Base-by-base conservation (phyloP, 2,888 invertebrate species). In the Ceratothoa steindachneri region DNA sequence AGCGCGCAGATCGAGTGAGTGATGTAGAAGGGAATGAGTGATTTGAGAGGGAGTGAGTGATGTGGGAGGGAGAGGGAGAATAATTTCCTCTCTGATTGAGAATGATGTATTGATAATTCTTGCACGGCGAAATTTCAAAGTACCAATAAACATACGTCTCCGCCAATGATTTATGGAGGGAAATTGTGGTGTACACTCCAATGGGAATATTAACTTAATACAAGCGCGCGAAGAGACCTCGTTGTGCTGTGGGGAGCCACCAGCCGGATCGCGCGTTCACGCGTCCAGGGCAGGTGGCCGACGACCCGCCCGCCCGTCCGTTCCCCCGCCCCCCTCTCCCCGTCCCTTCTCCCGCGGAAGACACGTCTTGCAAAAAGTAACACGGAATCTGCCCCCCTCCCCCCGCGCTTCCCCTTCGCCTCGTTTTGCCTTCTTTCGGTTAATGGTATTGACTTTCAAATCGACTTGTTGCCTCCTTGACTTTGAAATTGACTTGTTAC, bases 121-220 rank as follows among this genome's bases (percentile, higher is more conserved):
- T 60, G 60, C 60, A 60, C 60, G 60, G 60, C 60, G 60, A 24
- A 2, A 2, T 60, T 24, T 60, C 60, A 60, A 24, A 60, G 60
- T 24, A 60, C 60, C 60, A 24, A 24, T 60, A 60, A 60, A 60
- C 60, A 60, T 60, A 60, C 60, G 60, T 60, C 60, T 60, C 12
- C 60, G 22, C 12, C 1, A 12, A 60, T 3, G 60, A 60, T 60
- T 60, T 60, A 60, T 7, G 22, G 24, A n/a, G 19, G 60, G 60
- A 60, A 60, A 60, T 60, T 60, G 60, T 24, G 19, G 60, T 60
- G 22, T 60, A 60, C 27, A 24, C 60, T 24, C 60, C 60, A 22
- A 12, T 60, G 22, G 27, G 60, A 7, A 60, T 60, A 60, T 60
- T 60, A 60, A 24, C 60, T 60, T 60, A 60, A 60, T 60, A 22